Base-by-base conservation (phyloP, 2,888 invertebrate species). In the Rosalia funebris region DNA sequence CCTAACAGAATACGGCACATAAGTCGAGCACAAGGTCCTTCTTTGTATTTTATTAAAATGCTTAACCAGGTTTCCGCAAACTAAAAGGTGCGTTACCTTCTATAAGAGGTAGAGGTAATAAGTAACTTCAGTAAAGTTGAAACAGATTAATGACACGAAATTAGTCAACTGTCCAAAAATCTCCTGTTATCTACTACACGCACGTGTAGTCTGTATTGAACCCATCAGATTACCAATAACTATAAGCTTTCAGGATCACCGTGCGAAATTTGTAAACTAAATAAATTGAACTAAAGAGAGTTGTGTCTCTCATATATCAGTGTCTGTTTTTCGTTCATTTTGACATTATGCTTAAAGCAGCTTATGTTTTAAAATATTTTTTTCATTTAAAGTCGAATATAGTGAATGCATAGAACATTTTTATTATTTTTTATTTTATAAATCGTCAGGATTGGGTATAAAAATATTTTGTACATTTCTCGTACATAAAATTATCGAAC, bases 161-260 rank as follows among this genome's bases (percentile, higher is more conserved):
- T 80, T 80, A 80, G 79, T 80, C 75, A 77, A 75, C 69, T 77
- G 79, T 78, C 79, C 74, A 72, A 78, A 77, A 77, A 78, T 78
- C 76, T 76, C 68, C 65, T 62, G 70, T 72, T 77, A 74, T 75
- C 75, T 75, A 68, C 69, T 69, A 66, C 65, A 74, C 74, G 77
- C 78, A 77, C 78, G 78, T 79, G 78, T 71, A 67, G 56, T 16
- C 25, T 15, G 25, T 42, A 66, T 66, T 58, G 64, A 66, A 53
- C 60, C 42, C 48, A 56, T 25, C 56, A 53, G 61, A 66, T 64
- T 63, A 65, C 59, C 68, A 58, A 65, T 66, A 65, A 60, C 57
- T 66, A 32, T 54, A 53, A 52, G 60, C 46, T 60, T 60, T 46
- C 52, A 54, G 59, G 63, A 59, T 61, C 59, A 62, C 57, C 69